Conservation (phyloP, 2,797 vertebrate genomes). For the Pangasius macronema region DNA sequence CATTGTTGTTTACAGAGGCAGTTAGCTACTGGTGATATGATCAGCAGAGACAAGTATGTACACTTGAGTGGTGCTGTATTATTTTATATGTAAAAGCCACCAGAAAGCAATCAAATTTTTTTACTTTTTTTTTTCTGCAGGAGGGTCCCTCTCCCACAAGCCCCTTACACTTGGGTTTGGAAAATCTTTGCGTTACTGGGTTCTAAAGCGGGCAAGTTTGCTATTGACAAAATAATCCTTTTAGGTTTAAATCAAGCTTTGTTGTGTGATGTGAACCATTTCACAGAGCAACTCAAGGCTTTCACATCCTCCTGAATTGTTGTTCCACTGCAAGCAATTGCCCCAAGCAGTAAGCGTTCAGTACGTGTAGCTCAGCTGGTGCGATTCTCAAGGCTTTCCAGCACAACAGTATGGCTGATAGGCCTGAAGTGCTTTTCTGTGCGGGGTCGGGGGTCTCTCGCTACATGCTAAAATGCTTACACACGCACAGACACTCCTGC, state of each 20-base stretch:
- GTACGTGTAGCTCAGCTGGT: constrained; percentile 40
- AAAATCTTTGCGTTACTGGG: not conserved
- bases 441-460: constrained; percentile 40
- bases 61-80: not conserved
- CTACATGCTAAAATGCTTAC: constrained; percentile 5
- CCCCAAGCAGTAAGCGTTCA: constrained; percentile 38
- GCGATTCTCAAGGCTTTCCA: constrained; percentile 38
- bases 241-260: constrained; percentile 36
- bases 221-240: constrained; percentile 35
- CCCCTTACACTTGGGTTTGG: not conserved
- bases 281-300: constrained; percentile 2
- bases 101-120: not conserved
- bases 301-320: constrained; percentile 25
- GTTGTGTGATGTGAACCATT: constrained; percentile 8
- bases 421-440: constrained; percentile 35
- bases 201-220: not conserved
- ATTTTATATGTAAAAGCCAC: not conserved
- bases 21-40: not conserved
- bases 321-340: constrained; percentile 28
- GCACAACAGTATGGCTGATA: constrained; percentile 33
- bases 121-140: not conserved
- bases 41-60: not conserved
- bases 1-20: not conserved
- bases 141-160: not conserved
- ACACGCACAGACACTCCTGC: not conserved